Base-by-base conservation (phyloP, 2,888 invertebrate genomes). In the Cephus spinipes region DNA sequence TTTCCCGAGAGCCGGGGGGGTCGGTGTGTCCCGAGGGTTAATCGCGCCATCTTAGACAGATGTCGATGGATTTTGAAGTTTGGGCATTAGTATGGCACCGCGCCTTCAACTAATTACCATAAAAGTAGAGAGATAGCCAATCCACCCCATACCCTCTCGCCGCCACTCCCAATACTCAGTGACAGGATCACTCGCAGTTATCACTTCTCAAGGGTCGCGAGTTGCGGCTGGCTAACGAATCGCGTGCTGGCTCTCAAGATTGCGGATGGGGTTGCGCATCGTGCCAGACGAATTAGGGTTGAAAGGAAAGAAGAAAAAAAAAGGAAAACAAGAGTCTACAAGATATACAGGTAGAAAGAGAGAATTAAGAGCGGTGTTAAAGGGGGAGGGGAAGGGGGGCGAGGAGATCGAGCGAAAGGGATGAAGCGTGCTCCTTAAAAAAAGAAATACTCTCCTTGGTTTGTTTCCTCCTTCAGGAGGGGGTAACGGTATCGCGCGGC, bases 41-140 rank as follows among this genome's bases (percentile, higher is more conserved):
- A 83, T 83, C 77, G 82, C 74, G 77, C 69, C 82, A 85, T 87
- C 87, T 86, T 87, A 87, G 81, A 73, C 87, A 87, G 84, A 85
- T 87, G 87, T 87, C 83, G 82, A 79, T 69, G 80, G 77, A 77
- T 74, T 74, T 34, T 76, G 33, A 86, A 86, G 78, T 84, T 84
- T 74, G 79, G 68, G 79, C 80, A 76, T 75, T 81, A 82, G 82
- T 80, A 15, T 30, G 31, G 15, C 31, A 71, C 71, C 71, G 71
- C 71, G 15, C 31, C 71, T 12, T 4, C 12, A 71, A 55, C 23
- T 55, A 55, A 55, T 55, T 55, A 23, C 55, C 55, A 23, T 55
- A 71, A 71, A 71, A 71, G 71, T 32, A 23, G 15, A 71, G 12
- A 15, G 71, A 71, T 31, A 71, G 71, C 71, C 32, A 32, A 32